These are phyloP conservation scores for Luscinia megarhynchos DNA, from an alignment of 2,797 vertebrate species.

Conservation along the genomic window DNA sequence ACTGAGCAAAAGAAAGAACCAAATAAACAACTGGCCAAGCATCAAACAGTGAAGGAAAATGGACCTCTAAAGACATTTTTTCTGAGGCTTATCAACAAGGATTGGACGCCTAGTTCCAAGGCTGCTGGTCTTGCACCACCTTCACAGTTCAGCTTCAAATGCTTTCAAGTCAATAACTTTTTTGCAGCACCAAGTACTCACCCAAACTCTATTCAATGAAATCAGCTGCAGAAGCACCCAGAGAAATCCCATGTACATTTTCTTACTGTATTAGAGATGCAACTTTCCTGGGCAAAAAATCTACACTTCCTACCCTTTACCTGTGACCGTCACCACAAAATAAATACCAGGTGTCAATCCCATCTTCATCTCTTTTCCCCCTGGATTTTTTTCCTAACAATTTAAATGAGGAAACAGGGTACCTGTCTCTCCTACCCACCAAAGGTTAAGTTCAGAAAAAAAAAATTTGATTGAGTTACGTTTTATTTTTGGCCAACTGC, in stretches of 20 bases:
- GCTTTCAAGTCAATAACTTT: neutral
- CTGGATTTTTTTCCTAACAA: neutral
- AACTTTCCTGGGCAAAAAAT: neutral
- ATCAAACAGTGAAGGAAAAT: neutral
- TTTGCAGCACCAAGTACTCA: neutral
- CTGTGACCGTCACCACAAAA: neutral
- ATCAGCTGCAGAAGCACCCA: neutral
- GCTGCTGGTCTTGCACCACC: neutral
- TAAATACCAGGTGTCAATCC: neutral
- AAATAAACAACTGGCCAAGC: neutral
- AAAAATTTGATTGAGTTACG: neutral
- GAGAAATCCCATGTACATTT: neutral
- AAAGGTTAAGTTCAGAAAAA: neutral
- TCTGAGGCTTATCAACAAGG: neutral
- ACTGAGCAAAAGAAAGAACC: neutral
- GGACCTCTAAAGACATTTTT: neutral
- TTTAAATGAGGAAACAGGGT: neutral
- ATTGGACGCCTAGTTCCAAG: neutral
- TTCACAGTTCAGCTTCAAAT: neutral
- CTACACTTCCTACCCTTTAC: neutral
- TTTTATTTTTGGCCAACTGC: constrained; percentile 49
- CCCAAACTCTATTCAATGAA: neutral
- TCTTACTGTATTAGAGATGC: neutral
- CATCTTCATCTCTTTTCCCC: neutral
- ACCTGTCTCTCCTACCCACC: neutral